These are phyloP conservation scores for Trichopria drosophilae DNA, from an alignment of 2,888 invertebrate genomes.

Conservation along the genomic window DNA sequence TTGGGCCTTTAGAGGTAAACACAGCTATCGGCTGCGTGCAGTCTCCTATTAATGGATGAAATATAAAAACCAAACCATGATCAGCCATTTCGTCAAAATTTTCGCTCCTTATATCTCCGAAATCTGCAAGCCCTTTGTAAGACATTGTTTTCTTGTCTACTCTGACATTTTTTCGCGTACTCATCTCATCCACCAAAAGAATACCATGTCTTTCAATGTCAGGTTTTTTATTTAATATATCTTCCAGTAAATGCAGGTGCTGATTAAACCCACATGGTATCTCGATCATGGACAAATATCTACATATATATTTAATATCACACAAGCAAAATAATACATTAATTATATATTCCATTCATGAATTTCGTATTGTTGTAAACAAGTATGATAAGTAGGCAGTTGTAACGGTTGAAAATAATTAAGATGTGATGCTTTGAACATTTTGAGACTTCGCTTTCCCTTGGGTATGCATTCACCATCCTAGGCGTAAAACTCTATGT, in stretches of 20 bases:
- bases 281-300: conserved; percentile 15
- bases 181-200: conserved; percentile 13
- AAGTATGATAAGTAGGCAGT: too few species aligned
- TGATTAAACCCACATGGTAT: conserved; percentile 25
- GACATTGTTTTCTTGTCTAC: conserved; percentile 11
- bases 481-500: too few species aligned
- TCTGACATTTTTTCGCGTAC: conserved; percentile 6
- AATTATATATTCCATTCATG: too few species aligned
- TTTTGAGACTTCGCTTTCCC: too few species aligned
- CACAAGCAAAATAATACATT: too few species aligned
- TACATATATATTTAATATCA: too few species aligned
- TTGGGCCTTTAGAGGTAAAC: conserved; percentile 31
- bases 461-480: too few species aligned
- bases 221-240: conserved; percentile 23
- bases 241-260: conserved; percentile 24
- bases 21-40: conserved; percentile 36
- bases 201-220: conserved; percentile 27
- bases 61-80: conserved; percentile 19
- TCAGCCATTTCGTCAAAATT: not conserved
- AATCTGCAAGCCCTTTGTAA: conserved; percentile 19
- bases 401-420: too few species aligned
- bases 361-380: too few species aligned
- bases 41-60: conserved; percentile 32
- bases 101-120: too few species aligned
- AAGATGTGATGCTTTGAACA: too few species aligned